Percentiles rank a stretch among this genome's conserved stretches.
phyloP scores from a whole-genome alignment of 1,140 invertebrate species.

The Dendroctonus valens region DNA sequence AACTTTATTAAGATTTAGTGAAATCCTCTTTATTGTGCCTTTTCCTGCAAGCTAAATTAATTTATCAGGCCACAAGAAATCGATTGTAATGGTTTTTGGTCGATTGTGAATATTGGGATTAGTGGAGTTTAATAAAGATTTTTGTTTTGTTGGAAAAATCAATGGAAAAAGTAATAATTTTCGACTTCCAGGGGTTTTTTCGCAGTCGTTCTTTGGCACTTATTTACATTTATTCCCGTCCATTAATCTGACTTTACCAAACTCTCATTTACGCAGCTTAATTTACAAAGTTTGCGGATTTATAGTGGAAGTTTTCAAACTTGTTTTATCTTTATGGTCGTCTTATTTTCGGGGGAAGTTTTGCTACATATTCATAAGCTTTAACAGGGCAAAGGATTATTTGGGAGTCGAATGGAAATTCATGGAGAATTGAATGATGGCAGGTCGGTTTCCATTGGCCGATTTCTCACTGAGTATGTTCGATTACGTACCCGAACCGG shows the following conservation, averaged over 20 bases:
- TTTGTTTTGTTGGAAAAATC: no score
- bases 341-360: conserved; percentile 47
- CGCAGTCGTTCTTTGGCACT: conserved; percentile 40
- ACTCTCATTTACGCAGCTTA: conserved; percentile 50
- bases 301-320: conserved; percentile 48
- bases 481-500: no score
- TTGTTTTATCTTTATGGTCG: conserved; percentile 50
- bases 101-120: no score
- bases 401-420: no score
- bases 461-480: no score
- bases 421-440: no score
- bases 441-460: no score
- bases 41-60: conserved; percentile 37
- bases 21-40: conserved; percentile 39
- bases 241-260: conserved; percentile 50
- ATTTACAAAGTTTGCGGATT: conserved; percentile 50
- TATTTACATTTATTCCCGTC: conserved; percentile 49
- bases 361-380: conserved; percentile 47
- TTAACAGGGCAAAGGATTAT: conserved; percentile 5
- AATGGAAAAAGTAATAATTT: not conserved
- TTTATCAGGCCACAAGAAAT: conserved; percentile 20
- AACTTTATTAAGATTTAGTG: conserved; percentile 45
- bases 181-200: conserved; percentile 3
- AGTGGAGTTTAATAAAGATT: not conserved
- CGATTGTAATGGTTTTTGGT: not conserved